Evolutionary conservation across 2,797 vertebrate species (phyloP).

Genomic region (Protosalanx chinensis): DNA sequence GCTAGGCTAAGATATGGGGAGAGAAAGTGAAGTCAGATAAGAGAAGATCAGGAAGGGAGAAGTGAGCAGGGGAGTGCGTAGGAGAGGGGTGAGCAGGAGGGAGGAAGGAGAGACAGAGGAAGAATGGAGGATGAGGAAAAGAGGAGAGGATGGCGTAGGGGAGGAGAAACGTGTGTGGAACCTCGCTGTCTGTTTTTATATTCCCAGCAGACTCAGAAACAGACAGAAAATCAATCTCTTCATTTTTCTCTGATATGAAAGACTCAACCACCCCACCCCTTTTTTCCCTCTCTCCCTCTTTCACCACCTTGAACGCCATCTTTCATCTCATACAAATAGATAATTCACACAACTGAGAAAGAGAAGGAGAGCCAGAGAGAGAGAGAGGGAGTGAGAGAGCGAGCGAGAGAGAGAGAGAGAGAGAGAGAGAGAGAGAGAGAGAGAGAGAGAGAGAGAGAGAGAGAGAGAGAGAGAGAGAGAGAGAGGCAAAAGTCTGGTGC

Average conservation of each 20-base stretch:
- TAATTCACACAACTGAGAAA: not conserved
- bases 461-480: not conserved
- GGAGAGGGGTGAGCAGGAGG: not conserved
- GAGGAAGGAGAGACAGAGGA: not conserved
- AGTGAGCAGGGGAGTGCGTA: not conserved
- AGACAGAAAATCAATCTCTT: slow-evolving; percentile 73
- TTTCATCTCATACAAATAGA: slow-evolving; percentile 30
- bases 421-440: slow-evolving; percentile 6
- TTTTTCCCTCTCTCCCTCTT: slow-evolving; percentile 34
- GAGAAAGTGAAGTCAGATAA: not conserved
- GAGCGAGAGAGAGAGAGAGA: not conserved
- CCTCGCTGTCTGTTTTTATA: slow-evolving; percentile 69
- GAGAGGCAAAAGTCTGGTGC: not conserved
- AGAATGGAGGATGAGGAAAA: not conserved
- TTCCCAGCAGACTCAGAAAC: slow-evolving; percentile 64
- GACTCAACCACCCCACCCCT: slow-evolving; percentile 33
- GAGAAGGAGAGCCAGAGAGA: not conserved
- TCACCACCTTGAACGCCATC: slow-evolving; percentile 46
- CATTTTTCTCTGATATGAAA: slow-evolving; percentile 69
- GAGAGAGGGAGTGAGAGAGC: not conserved
- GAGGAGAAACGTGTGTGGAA: slow-evolving; percentile 39
- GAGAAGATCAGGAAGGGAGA: not conserved
- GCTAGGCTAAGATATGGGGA: not conserved
- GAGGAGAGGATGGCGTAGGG: not conserved
- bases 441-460: not conserved